A percentile compares a stretch with the other conserved stretches of the same genome.
phyloP scores from a whole-genome alignment of 2,113 vertebrate genomes.

The Ciconia boyciana region DNA sequence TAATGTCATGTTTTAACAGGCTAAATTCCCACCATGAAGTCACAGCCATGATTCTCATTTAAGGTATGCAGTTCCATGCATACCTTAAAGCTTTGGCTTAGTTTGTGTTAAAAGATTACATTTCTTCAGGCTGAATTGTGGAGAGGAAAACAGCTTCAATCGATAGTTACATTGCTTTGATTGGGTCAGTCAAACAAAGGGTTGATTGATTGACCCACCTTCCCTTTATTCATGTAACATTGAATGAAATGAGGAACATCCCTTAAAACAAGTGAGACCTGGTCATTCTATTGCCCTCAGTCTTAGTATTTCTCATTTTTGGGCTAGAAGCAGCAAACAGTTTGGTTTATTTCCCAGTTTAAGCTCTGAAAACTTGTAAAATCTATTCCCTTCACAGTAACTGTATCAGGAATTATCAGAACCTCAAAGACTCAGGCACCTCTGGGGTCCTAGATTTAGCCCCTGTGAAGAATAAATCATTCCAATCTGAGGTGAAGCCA shows the following conservation, averaged over 20 bases:
- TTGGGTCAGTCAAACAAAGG: neutral
- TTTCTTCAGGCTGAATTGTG: neutral
- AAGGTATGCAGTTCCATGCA: neutral
- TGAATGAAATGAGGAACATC: neutral
- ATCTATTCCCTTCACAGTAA: neutral
- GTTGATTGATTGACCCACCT: neutral
- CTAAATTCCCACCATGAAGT: constrained; percentile 1
- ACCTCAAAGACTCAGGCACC: neutral
- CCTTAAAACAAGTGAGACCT: neutral
- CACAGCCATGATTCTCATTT: neutral
- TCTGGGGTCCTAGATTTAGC: neutral
- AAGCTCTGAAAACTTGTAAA: neutral
- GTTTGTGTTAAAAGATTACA: neutral
- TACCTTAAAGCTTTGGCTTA: neutral
- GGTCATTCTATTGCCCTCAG: neutral
- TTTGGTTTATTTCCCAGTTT: neutral
- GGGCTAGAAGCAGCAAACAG: neutral
- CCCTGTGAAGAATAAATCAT: neutral
- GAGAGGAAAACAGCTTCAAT: neutral
- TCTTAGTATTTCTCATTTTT: neutral
- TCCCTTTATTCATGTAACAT: neutral
- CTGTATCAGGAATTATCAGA: neutral
- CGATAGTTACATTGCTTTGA: neutral
- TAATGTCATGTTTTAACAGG: neutral
- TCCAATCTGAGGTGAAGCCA: neutral